Base-by-base conservation (phyloP, 1,140 invertebrate species). In the Helicoverpa armigera region DNA sequence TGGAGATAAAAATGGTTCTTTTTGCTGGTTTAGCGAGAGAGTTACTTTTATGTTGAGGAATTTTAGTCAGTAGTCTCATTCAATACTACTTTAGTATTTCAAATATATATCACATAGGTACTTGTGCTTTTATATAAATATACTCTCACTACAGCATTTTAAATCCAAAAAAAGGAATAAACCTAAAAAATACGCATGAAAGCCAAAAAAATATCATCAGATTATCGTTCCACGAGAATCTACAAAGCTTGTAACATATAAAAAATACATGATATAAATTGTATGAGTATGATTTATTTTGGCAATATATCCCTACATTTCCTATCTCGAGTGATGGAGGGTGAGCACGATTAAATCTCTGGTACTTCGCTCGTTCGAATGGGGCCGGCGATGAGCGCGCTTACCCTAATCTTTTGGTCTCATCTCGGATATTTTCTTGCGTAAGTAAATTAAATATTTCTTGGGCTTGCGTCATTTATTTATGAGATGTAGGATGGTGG, bases 381-480 rank as follows among this genome's bases (percentile, higher is more conserved):
- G 14, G 43, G 35, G 35, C 16, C 23, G n/a, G 12, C 23, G 69
- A 72, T 54, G 18, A 54, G n/a, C 16, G 50, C 43, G 18, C 18
- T 14, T 54, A n/a, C 23, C 16, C 13, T 69, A 72, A 72, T 72
- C 48, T 72, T 9, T 54, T 54, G 23, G 14, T 16, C 48, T 53
- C 18, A 53, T 72, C 43, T 54, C 12, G 23, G 43, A 63, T 31
- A 29, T 2, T 31, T 31, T 51, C 48, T 51, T 53, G 10, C 67
- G 69, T 51, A 54, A 72, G 16, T 51, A 54, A n/a, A 72, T 72
- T 72, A 72, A 54, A 72, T 72, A 72, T 53, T 72, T 72, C 43
- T 50, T 14, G 9, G 50, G 16, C n/a, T 18, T 16, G 16, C 29
- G 31, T 65, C 18, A 31, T 18, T 31, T 31, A 58, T 58, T 16